Conservation (phyloP, 2,888 invertebrate genomes). For the Andrena dorsata region DNA sequence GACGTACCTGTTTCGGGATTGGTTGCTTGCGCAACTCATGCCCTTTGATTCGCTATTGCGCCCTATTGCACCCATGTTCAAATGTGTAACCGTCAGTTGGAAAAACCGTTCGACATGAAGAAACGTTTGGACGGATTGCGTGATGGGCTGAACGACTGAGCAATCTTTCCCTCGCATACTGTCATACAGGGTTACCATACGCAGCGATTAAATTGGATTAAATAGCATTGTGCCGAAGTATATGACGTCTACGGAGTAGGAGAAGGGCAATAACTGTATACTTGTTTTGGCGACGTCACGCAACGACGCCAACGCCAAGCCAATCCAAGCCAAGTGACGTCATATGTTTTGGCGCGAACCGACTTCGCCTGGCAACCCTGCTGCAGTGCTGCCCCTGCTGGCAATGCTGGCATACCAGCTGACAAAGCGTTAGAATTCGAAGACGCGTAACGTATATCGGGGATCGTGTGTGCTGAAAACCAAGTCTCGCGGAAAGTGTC, state of each 20-base stretch:
- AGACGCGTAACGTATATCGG: conserved; percentile 35
- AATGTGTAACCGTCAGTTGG: conserved; percentile 67
- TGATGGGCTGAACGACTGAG: neutral
- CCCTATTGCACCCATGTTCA: neutral
- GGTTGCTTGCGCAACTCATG: conserved; percentile 44
- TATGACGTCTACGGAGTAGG: no score
- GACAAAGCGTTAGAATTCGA: conserved; percentile 44
- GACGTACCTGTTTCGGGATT: conserved; percentile 47
- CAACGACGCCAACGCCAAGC: no score
- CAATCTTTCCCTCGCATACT: conserved; percentile 61
- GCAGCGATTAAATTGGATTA: no score
- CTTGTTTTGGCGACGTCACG: no score
- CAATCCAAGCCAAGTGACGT: no score
- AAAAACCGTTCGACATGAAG: conserved; percentile 51
- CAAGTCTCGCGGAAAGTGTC: conserved; percentile 18
- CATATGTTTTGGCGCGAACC: no score
- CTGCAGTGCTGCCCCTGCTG: no score
- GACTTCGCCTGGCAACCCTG: no score
- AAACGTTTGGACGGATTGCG: conserved; percentile 16
- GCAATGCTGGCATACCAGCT: no score
- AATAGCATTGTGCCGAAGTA: no score
- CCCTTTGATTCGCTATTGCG: conserved; percentile 51
- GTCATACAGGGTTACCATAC: no score
- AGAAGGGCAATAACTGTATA: no score
- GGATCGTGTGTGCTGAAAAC: neutral